Evolutionary conservation across 2,888 invertebrate genomes (phyloP).

Genomic region (Trissolcus brochymenae): DNA sequence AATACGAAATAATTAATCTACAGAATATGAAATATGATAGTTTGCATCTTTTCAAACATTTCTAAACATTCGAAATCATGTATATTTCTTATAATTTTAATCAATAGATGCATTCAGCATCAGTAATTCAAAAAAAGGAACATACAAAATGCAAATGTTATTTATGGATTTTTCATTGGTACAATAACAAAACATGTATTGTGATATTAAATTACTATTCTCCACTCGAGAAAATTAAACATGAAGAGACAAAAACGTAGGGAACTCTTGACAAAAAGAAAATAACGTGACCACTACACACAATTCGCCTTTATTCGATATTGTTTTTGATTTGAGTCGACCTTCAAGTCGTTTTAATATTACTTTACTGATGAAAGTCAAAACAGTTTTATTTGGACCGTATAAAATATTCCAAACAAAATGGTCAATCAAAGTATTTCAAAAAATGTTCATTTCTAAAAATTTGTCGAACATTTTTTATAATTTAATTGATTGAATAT

Average conservation of each 20-base stretch:
- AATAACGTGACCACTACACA: conserved; percentile 15
- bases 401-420: background rate
- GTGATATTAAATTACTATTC: conserved; percentile 25
- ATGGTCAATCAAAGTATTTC: background rate
- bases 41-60: too few species aligned
- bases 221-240: conserved; percentile 2
- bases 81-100: too few species aligned
- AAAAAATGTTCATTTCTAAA: background rate
- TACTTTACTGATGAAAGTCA: conserved; percentile 18
- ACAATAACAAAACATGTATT: conserved; percentile 18
- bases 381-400: background rate
- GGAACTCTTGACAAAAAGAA: conserved; percentile 14
- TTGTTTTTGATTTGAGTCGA: conserved; percentile 24
- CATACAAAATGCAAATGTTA: too few species aligned
- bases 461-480: background rate
- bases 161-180: conserved; percentile 9
- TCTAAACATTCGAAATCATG: background rate
- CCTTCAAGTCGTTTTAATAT: conserved; percentile 35
- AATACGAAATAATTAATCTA: too few species aligned
- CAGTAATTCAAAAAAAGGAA: too few species aligned
- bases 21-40: too few species aligned
- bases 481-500: background rate
- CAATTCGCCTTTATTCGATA: conserved; percentile 27
- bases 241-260: conserved; percentile 11
- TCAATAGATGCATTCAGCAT: too few species aligned